Evolutionary conservation across 2,113 vertebrate species (phyloP).

Genomic region (Silurus meridionalis): DNA sequence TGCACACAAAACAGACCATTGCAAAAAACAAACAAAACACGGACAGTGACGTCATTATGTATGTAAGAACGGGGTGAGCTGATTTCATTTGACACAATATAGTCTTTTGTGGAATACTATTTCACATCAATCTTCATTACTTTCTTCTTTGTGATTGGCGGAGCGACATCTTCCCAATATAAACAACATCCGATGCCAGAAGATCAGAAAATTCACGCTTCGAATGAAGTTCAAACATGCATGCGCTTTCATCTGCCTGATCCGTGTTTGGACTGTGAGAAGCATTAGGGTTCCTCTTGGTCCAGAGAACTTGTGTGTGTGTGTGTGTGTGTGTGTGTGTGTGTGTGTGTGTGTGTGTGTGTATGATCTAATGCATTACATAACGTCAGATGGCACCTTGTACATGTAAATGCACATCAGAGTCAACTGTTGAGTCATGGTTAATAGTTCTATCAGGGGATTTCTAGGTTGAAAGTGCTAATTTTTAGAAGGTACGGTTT

Average conservation of each 20-base stretch:
- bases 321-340: not conserved
- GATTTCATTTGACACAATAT: not conserved
- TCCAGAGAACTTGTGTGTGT: not conserved
- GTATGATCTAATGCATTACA: not conserved
- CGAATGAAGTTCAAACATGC: not conserved
- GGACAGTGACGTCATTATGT: not conserved
- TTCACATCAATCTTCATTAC: not conserved
- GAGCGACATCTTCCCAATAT: not conserved
- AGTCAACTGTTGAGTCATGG: not conserved
- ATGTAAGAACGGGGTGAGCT: not conserved
- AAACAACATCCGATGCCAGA: not conserved
- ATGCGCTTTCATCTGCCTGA: not conserved
- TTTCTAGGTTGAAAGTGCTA: too few relatives aligned
- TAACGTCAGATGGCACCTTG: not conserved
- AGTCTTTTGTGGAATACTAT: not conserved
- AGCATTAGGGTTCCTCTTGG: not conserved
- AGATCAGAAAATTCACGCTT: not conserved
- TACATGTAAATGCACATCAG: not conserved
- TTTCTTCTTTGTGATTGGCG: not conserved
- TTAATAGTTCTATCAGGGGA: not conserved
- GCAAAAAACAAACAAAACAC: not conserved
- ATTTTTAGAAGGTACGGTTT: too few relatives aligned
- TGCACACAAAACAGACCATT: slow-evolving; percentile 15
- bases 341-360: not conserved
- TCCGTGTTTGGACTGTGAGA: not conserved